phyloP scores from a whole-genome alignment of 2,888 invertebrate species.

The Dynastes hyllus region DNA sequence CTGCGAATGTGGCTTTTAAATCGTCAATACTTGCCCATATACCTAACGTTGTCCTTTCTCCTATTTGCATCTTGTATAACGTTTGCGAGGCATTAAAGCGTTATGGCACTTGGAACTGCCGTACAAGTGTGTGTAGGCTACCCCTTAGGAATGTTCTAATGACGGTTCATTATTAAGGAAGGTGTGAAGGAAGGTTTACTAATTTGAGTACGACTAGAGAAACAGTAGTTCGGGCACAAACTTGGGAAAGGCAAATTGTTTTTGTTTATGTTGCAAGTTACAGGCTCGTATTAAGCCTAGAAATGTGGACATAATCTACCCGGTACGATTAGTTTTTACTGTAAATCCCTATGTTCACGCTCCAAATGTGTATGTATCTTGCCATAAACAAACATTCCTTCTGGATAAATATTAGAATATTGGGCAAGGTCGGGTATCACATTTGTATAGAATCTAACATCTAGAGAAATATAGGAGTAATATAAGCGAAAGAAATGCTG shows the following conservation, averaged over 20 bases:
- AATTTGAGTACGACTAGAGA: constrained; percentile 24
- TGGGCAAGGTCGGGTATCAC: too few species aligned
- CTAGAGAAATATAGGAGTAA: too few species aligned
- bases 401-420: too few species aligned
- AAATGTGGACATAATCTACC: constrained; percentile 3
- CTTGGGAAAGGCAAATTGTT: constrained; percentile 31
- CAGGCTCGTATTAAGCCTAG: background rate
- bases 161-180: constrained; percentile 42
- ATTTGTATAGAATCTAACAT: too few species aligned
- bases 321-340: background rate
- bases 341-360: background rate
- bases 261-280: constrained; percentile 30
- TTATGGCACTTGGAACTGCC: background rate
- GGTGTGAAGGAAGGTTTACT: constrained; percentile 38
- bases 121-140: constrained; percentile 10
- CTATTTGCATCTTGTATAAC: too few species aligned
- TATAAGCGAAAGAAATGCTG: too few species aligned
- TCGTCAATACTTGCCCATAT: too few species aligned
- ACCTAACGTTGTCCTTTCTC: too few species aligned
- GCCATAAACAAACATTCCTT: too few species aligned
- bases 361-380: too few species aligned
- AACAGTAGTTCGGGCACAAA: constrained; percentile 16
- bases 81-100: too few species aligned
- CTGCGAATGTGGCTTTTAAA: too few species aligned
- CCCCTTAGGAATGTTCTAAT: constrained; percentile 20